phyloP scores from a whole-genome alignment of 2,888 invertebrate genomes.

The Eupithecia tripunctaria region DNA sequence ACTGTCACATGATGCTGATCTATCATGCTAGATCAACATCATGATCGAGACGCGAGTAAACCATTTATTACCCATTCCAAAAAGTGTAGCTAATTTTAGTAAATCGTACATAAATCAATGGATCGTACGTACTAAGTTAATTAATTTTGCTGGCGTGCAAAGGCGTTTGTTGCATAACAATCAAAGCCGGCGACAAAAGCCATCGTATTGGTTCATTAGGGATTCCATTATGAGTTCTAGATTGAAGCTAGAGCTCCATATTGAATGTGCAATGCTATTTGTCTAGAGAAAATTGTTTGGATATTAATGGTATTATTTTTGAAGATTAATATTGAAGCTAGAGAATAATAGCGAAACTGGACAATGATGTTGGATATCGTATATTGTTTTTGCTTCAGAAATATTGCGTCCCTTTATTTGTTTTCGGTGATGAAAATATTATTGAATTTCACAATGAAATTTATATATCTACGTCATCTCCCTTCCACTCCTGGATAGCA shows the following conservation, averaged over 20 bases:
- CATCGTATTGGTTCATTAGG: slow-evolving; percentile 28
- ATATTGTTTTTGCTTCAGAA: not conserved
- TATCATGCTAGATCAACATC: too few relatives aligned
- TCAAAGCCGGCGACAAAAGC: slow-evolving; percentile 21
- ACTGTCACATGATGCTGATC: too few relatives aligned
- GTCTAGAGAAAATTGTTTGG: not conserved
- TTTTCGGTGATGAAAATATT: not conserved
- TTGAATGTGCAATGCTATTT: slow-evolving; percentile 1
- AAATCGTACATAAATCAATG: not conserved
- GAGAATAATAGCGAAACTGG: not conserved
- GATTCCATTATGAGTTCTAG: slow-evolving; percentile 22
- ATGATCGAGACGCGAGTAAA: too few relatives aligned
- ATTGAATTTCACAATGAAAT: too few relatives aligned
- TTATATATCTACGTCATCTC: too few relatives aligned
- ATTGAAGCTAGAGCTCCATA: slow-evolving; percentile 18
- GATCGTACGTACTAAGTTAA: not conserved
- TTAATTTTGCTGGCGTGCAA: not conserved
- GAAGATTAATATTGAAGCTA: not conserved
- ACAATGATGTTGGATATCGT: not conserved
- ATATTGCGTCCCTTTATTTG: not conserved
- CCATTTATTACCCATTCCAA: too few relatives aligned
- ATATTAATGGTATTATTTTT: slow-evolving; percentile 1
- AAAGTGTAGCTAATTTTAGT: not conserved
- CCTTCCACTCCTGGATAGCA: too few relatives aligned
- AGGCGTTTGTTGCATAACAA: slow-evolving; percentile 2